Evolutionary conservation across 1,140 invertebrate species (phyloP).

Genomic region (Sarcophaga peregrina): DNA sequence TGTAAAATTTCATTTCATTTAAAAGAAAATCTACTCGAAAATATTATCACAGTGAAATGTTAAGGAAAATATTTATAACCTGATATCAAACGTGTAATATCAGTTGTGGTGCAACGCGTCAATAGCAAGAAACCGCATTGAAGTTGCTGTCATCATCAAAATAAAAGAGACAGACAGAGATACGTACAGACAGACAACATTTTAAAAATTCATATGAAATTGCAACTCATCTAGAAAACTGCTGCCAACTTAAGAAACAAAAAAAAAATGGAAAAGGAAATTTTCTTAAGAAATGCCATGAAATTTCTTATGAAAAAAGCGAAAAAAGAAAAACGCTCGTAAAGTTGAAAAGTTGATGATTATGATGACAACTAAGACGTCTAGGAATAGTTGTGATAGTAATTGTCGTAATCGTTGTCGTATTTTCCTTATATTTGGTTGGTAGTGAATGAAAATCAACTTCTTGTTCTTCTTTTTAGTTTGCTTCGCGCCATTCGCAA

Average conservation of each 20-base stretch:
- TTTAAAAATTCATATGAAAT: slow-evolving; percentile 19
- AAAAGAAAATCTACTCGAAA: too few species aligned
- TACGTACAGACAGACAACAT: background rate
- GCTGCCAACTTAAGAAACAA: background rate
- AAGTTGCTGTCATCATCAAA: background rate
- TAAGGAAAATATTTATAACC: slow-evolving; percentile 1
- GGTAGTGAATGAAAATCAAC: background rate
- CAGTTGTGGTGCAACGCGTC: too few species aligned
- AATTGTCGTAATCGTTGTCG: slow-evolving; percentile 8
- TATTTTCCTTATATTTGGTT: slow-evolving; percentile 3
- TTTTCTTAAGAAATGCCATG: background rate
- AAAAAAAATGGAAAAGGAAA: background rate
- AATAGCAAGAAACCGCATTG: background rate
- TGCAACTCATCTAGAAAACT: background rate
- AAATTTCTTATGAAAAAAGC: background rate
- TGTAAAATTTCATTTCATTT: too few species aligned
- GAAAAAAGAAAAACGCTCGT: background rate
- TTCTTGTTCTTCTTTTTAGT: background rate
- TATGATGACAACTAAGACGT: slow-evolving; percentile 29
- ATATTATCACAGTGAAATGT: background rate
- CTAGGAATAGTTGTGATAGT: slow-evolving; percentile 12
- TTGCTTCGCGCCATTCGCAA: background rate
- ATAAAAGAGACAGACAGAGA: too few species aligned
- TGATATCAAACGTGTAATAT: background rate
- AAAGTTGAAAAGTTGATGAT: slow-evolving; percentile 38